Percentiles rank a stretch among this genome's conserved stretches.
Conservation (phyloP, 2,797 vertebrate species). For the Semaprochilodus insignis region DNA sequence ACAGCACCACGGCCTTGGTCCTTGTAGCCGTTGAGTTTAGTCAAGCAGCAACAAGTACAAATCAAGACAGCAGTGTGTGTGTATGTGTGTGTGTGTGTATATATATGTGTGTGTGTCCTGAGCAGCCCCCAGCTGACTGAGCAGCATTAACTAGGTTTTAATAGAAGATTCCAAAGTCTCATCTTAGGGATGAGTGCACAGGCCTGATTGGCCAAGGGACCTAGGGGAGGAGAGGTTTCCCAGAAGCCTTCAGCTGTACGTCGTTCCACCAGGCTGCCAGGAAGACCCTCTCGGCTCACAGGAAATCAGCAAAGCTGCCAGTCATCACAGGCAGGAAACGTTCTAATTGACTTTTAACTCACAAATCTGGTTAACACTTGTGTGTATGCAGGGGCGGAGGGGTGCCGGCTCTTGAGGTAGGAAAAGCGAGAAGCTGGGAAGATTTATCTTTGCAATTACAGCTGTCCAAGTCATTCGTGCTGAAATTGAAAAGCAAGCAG, state of each 20-base stretch:
- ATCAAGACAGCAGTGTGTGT: not conserved
- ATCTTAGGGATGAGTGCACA: constrained; percentile 71
- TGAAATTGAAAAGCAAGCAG: constrained; percentile 48
- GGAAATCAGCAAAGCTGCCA: constrained; percentile 52
- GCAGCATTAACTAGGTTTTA: constrained; percentile 65
- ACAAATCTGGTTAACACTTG: constrained; percentile 39
- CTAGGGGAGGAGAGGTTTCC: constrained; percentile 34
- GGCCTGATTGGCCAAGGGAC: constrained; percentile 58
- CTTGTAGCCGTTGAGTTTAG: not conserved
- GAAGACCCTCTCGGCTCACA: constrained; percentile 47
- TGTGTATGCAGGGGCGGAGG: constrained; percentile 2
- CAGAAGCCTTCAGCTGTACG: constrained; percentile 37
- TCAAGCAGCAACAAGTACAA: not conserved
- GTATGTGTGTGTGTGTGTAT: not conserved
- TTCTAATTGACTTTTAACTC: constrained; percentile 50
- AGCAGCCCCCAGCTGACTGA: constrained; percentile 52
- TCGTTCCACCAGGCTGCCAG: constrained; percentile 24
- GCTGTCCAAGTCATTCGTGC: constrained; percentile 12
- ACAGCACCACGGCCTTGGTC: not conserved
- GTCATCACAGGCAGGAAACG: constrained; percentile 20
- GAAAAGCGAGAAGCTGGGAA: not conserved
- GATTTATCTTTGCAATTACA: constrained; percentile 50
- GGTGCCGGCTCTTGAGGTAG: not conserved
- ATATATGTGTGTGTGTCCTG: constrained; percentile 1
- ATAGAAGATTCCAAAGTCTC: constrained; percentile 66